Evolutionary conservation across 2,888 invertebrate species (phyloP).

Genomic region (Bruchidius siliquastri): DNA sequence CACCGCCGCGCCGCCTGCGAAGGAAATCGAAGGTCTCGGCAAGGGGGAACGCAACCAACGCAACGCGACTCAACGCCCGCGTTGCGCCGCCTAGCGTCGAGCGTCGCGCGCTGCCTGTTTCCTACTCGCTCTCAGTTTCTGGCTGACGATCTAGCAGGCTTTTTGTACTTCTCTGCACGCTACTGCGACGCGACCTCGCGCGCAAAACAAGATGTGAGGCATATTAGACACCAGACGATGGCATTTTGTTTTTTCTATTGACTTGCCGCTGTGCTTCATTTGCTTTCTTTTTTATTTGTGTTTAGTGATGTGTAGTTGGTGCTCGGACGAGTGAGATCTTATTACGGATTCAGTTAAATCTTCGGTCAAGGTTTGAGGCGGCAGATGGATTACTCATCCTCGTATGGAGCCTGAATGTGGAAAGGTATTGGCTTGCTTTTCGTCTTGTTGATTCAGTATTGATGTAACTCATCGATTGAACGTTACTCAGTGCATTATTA

Average conservation of each 20-base stretch:
- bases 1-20: neutral
- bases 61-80: neutral
- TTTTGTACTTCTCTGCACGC: neutral
- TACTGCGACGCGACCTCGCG: neutral
- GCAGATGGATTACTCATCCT: neutral
- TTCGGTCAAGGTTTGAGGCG: neutral
- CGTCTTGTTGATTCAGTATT: neutral
- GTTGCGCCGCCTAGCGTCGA: neutral
- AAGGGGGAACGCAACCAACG: constrained; percentile 15
- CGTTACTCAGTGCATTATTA: too few species aligned
- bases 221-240: neutral
- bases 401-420: neutral
- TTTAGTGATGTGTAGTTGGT: neutral
- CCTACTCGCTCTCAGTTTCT: neutral
- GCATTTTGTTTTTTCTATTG: neutral
- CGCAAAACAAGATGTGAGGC: neutral
- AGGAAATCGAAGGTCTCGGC: constrained; percentile 21
- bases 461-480: neutral
- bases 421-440: neutral
- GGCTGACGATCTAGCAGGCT: neutral
- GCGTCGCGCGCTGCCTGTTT: neutral
- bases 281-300: neutral
- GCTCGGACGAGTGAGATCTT: neutral
- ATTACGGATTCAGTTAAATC: neutral
- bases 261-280: neutral